Percentiles rank a stretch among this genome's conserved stretches.
phyloP scores from a whole-genome alignment of 2,888 invertebrate species.

The Crepidodera aurea region DNA sequence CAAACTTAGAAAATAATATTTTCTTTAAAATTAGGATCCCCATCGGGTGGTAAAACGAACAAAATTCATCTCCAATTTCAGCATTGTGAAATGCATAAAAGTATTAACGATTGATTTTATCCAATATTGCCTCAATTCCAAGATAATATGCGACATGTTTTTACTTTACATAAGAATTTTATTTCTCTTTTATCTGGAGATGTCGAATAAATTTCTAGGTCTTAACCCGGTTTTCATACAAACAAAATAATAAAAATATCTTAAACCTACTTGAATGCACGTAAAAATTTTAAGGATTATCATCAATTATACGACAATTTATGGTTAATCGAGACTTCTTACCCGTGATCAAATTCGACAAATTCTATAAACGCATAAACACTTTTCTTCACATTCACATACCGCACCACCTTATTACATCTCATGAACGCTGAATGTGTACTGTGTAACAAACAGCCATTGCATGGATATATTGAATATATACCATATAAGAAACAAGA shows the following conservation, averaged over 20 bases:
- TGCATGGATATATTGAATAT: conserved; percentile 33
- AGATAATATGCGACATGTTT: no score
- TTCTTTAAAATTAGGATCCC: no score
- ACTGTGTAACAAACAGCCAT: conserved; percentile 14
- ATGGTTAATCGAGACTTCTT: background rate
- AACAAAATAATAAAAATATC: background rate
- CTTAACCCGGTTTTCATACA: conserved; percentile 22
- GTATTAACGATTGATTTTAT: no score
- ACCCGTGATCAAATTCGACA: conserved; percentile 8
- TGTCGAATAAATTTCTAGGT: conserved; percentile 21
- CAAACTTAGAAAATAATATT: no score
- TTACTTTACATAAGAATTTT: conserved; percentile 15
- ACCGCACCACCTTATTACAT: conserved; percentile 3
- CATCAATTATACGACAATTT: background rate
- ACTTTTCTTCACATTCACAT: background rate
- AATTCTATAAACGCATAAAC: background rate
- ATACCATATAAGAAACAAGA: conserved; percentile 37
- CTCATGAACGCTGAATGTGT: conserved; percentile 2
- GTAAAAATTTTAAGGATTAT: background rate
- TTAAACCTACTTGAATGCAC: background rate
- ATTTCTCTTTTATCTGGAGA: conserved; percentile 13
- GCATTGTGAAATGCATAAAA: no score
- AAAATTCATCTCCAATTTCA: no score
- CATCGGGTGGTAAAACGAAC: no score
- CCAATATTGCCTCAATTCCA: no score